These are phyloP conservation scores for Idris sp. DNA, from an alignment of 1,140 invertebrate species.

Conservation along the genomic window DNA sequence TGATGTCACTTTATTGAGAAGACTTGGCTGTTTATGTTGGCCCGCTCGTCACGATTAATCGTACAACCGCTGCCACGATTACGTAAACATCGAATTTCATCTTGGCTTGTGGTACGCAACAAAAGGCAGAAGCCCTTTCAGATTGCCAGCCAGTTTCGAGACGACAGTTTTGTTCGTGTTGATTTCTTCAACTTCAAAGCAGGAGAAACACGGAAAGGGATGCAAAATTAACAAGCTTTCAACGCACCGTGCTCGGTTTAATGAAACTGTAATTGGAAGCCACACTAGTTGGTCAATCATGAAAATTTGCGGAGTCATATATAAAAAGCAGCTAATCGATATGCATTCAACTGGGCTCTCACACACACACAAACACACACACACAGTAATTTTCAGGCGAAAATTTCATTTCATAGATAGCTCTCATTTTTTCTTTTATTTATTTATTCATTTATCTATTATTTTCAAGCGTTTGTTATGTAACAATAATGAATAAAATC, in stretches of 20 bases:
- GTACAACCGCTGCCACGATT: constrained; percentile 26
- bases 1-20: constrained; percentile 49
- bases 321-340: too few species aligned
- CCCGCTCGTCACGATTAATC: constrained; percentile 39
- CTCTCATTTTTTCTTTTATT: too few species aligned
- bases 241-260: constrained; percentile 13
- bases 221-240: constrained; percentile 57
- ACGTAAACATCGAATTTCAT: constrained; percentile 38
- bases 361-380: too few species aligned
- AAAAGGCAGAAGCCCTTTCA: constrained; percentile 26
- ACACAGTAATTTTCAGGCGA: too few species aligned
- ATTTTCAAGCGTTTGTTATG: too few species aligned
- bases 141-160: constrained; percentile 28
- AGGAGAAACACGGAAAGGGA: constrained; percentile 43
- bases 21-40: constrained; percentile 54
- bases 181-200: constrained; percentile 60
- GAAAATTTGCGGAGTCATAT: constrained; percentile 54
- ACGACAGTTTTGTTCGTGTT: constrained; percentile 40
- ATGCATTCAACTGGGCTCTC: too few species aligned
- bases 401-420: too few species aligned
- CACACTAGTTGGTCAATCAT: constrained; percentile 65
- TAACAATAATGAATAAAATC: too few species aligned
- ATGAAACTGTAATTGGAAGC: constrained; percentile 68
- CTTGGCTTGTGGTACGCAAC: constrained; percentile 17
- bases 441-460: too few species aligned